These are phyloP conservation scores for Sarcophaga rosellei DNA, from an alignment of 2,888 invertebrate species.

Conservation along the genomic window DNA sequence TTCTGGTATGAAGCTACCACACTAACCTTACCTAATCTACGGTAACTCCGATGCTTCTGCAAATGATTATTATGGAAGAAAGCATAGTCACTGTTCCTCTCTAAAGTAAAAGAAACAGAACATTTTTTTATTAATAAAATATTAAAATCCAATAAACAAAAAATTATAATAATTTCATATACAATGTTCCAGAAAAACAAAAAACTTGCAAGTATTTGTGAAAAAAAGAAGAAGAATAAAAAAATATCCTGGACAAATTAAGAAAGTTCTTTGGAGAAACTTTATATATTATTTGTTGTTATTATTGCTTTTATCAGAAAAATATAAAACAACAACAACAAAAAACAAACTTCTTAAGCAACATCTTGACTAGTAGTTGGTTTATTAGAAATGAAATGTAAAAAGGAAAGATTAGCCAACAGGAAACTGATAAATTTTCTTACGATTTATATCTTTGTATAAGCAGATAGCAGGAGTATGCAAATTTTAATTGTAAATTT, in stretches of 20 bases:
- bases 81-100: no score
- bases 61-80: no score
- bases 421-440: slow-evolving; percentile 11
- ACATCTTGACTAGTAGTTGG: slow-evolving; percentile 62
- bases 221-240: slow-evolving; percentile 1
- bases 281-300: slow-evolving; percentile 25
- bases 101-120: background rate
- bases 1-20: no score
- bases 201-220: background rate
- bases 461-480: slow-evolving; percentile 55
- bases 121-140: background rate
- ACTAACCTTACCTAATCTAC: no score
- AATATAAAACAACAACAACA: slow-evolving; percentile 1
- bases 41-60: no score
- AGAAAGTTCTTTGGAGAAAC: slow-evolving; percentile 59
- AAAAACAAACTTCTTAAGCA: slow-evolving; percentile 46
- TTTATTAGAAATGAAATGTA: slow-evolving; percentile 11
- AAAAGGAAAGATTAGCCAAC: slow-evolving; percentile 8
- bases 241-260: slow-evolving; percentile 62
- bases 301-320: background rate
- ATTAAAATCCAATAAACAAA: background rate
- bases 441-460: background rate
- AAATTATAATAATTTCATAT: background rate
- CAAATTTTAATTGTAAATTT: slow-evolving; percentile 78
- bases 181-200: background rate